Base-by-base conservation (phyloP, 2,888 invertebrate genomes). In the Orchesellides sinensis region DNA sequence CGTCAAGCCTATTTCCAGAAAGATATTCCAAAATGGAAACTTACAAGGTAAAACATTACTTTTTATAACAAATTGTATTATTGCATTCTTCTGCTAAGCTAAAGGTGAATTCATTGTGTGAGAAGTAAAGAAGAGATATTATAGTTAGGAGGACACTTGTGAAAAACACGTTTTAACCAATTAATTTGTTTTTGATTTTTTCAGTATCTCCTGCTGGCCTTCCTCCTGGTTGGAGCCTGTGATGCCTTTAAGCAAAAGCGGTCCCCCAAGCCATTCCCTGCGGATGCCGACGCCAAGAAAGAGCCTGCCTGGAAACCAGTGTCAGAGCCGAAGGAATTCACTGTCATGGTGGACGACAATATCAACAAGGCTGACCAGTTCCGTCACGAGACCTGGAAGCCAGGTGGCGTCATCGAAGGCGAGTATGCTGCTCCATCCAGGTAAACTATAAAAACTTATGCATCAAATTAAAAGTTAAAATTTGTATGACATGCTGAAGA, bases 281-380 rank as follows among this genome's bases (percentile, higher is more conserved):
- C 27, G 40, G 45, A 32, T 29, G 49, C 32, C 6, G 40, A 47
- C 6, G 27, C 52, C 1, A 35, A 77, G 5, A 52, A 72, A n/a
- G 54, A 78, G 29, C 63, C 49, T 1, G 27, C 40, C 4, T 84
- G 84, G 84, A 69, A 54, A 14, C 84, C 84, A 1, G 82, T 72
- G 14, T 59, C 73, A 4, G 23, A n/a, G 10, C 73, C 84, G 8
- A 23, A 54, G 29, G 61, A 82, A n/a, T 86, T 84, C 63, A 75
- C 70, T 14, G 81, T 82, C 14, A 83, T 83, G 49, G 83, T 87
- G 1, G 75, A 74, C 29, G 87, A 87, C 47, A 82, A 84, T n/a
- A 87, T 87, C 63, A 69, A 83, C 56, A 83, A 84, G 56, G 87
- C 87, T 45, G 73, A 79, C 59, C 85, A 85, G 54, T 52, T 83